phyloP scores from a whole-genome alignment of 2,113 vertebrate genomes.

The Osmerus mordax region DNA sequence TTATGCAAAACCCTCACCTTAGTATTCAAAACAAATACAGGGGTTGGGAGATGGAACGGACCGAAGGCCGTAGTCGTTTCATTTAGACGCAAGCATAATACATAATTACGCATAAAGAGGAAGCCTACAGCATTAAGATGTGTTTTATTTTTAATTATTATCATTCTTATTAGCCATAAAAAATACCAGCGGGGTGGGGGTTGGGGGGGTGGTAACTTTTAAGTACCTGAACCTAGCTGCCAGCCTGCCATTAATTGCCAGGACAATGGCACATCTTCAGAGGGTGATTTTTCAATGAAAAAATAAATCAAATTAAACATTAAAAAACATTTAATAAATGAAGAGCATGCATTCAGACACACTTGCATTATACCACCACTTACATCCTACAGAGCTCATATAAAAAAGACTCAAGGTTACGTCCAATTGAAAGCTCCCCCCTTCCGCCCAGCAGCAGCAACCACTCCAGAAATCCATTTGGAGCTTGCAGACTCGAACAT shows the following conservation, averaged over 20 bases:
- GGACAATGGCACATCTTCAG: constrained; percentile 74
- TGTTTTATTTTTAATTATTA: constrained; percentile 63
- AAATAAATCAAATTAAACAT: constrained; percentile 37
- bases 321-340: constrained; percentile 51
- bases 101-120: constrained; percentile 75
- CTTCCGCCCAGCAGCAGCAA: constrained; percentile 63
- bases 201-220: constrained; percentile 63
- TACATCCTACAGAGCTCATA: constrained; percentile 79
- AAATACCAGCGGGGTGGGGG: constrained; percentile 32
- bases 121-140: constrained; percentile 75
- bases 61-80: constrained; percentile 73
- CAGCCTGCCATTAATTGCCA: constrained; percentile 81
- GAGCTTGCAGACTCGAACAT: constrained; percentile 70
- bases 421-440: constrained; percentile 73
- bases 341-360: constrained; percentile 75
- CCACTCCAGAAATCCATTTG: constrained; percentile 72
- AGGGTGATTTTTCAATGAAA: constrained; percentile 75
- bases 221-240: constrained; percentile 77
- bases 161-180: constrained; percentile 77
- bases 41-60: constrained; percentile 65
- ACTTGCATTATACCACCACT: constrained; percentile 78
- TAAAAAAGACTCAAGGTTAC: constrained; percentile 76
- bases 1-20: constrained; percentile 72
- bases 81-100: constrained; percentile 78
- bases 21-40: constrained; percentile 72